phyloP scores from a whole-genome alignment of 2,888 invertebrate species.

The Piscicola geometra region DNA sequence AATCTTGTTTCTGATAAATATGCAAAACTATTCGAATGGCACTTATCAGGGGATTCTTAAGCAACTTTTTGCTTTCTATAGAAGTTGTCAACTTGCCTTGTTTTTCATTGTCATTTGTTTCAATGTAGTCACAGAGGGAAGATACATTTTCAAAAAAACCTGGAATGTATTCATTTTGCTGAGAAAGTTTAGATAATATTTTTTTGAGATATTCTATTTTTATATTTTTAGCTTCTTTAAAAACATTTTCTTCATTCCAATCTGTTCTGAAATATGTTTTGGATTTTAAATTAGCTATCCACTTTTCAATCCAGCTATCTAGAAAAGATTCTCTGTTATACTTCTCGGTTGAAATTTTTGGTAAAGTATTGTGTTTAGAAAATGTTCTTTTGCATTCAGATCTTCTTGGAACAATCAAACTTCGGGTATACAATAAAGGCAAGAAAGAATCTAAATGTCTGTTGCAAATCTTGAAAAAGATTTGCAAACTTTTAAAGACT shows the following conservation, averaged over 20 bases:
- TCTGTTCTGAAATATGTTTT: background rate
- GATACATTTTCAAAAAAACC: constrained; percentile 3
- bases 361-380: background rate
- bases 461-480: too few relatives aligned
- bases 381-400: too few relatives aligned
- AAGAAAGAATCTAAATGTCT: too few relatives aligned
- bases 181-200: background rate
- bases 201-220: background rate
- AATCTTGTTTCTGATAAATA: background rate
- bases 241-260: constrained; percentile 8
- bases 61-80: too few relatives aligned
- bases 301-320: background rate
- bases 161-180: background rate
- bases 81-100: background rate
- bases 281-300: background rate
- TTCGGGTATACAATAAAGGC: too few relatives aligned
- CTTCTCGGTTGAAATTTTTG: background rate
- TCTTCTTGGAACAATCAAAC: too few relatives aligned
- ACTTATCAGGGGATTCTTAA: background rate
- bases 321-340: background rate
- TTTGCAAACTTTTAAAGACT: too few relatives aligned
- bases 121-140: background rate
- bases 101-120: background rate
- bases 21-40: background rate
- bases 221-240: background rate